These are phyloP conservation scores for Pluvianellus socialis DNA, from an alignment of 2,113 vertebrate genomes.

Conservation along the genomic window DNA sequence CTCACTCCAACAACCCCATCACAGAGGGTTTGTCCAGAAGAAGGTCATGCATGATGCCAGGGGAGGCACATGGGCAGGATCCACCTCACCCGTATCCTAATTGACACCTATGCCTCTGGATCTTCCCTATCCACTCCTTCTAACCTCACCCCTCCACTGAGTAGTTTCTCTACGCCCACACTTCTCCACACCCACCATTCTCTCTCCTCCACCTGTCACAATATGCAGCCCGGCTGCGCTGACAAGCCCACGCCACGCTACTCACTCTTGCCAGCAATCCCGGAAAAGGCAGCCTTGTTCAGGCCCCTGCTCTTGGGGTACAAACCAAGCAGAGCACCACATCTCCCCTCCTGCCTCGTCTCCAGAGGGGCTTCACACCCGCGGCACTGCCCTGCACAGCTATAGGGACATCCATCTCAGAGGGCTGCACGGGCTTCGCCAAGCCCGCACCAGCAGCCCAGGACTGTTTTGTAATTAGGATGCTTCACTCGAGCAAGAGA, in stretches of 20 bases:
- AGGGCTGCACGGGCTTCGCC: background rate
- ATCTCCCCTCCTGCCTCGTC: background rate
- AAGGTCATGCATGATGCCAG: background rate
- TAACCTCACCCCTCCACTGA: background rate
- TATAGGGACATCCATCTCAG: background rate
- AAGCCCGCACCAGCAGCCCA: background rate
- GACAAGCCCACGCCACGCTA: background rate
- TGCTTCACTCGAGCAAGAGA: background rate
- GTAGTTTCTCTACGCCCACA: constrained; percentile 41
- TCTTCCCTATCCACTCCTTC: background rate
- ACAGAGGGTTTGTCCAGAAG: background rate
- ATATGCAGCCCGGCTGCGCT: background rate
- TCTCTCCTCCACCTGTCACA: background rate
- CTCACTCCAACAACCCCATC: background rate
- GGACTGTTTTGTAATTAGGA: background rate
- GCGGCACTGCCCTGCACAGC: background rate
- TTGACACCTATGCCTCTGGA: background rate
- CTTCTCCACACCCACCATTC: background rate
- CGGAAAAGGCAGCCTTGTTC: background rate
- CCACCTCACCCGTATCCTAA: background rate
- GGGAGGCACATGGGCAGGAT: background rate
- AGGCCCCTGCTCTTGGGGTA: background rate
- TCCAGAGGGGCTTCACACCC: background rate
- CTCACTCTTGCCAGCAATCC: background rate
- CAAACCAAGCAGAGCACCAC: background rate